A percentile compares a stretch with the other conserved stretches of the same genome.
phyloP scores from a whole-genome alignment of 2,113 vertebrate species.

The Cyphomyrus plagiostoma region DNA sequence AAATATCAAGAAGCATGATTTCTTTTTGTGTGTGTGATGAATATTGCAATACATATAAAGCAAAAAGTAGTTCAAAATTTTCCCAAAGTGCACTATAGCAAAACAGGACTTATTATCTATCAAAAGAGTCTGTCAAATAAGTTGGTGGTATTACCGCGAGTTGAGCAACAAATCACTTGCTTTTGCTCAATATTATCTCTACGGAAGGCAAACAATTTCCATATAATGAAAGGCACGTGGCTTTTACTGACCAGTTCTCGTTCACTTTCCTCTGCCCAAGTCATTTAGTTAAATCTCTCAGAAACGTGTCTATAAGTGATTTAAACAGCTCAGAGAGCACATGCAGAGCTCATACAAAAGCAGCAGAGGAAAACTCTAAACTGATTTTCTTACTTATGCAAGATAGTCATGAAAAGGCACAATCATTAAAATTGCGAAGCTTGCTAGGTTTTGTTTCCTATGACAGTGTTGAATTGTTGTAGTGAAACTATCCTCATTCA shows the following conservation, averaged over 20 bases:
- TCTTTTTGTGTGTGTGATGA: background rate
- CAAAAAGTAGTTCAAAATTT: background rate
- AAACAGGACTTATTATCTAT: background rate
- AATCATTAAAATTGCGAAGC: background rate
- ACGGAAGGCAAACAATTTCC: background rate
- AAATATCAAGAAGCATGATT: background rate
- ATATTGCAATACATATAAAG: background rate
- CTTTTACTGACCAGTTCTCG: background rate
- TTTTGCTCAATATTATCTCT: background rate
- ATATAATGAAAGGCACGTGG: background rate
- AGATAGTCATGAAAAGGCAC: background rate
- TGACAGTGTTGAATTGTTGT: background rate
- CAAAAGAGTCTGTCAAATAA: background rate
- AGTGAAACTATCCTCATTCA: background rate
- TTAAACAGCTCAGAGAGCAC: background rate
- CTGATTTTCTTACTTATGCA: background rate
- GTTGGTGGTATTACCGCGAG: background rate
- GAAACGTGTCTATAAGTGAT: background rate
- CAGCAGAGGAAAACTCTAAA: background rate
- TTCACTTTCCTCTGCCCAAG: background rate
- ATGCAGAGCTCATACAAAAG: background rate
- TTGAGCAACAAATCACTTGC: background rate
- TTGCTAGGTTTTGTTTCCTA: background rate
- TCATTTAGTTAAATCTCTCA: background rate
- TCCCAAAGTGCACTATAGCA: background rate